These are phyloP conservation scores for Sabatieria punctata DNA, from an alignment of 2,888 invertebrate genomes.

Conservation along the genomic window DNA sequence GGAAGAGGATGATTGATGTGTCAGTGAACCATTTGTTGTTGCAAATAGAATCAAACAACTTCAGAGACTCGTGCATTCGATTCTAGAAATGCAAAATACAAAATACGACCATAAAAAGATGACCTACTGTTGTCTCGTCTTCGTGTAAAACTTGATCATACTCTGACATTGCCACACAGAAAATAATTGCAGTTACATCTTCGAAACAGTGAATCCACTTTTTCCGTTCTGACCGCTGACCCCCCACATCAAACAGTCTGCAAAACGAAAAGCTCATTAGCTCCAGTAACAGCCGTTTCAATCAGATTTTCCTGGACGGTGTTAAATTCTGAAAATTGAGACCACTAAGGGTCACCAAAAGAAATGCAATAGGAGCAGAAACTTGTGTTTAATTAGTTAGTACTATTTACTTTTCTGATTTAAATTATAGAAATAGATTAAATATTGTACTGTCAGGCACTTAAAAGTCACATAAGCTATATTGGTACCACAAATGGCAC, in stretches of 20 bases:
- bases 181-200: constrained; percentile 98
- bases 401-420: too few relatives aligned
- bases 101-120: constrained; percentile 6
- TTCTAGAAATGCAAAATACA: constrained; percentile 96
- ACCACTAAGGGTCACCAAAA: constrained; percentile 5
- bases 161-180: constrained; percentile 99
- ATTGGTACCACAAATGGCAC: too few relatives aligned
- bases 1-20: constrained; percentile 97
- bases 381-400: too few relatives aligned
- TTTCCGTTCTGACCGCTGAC: constrained; percentile 80
- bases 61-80: constrained; percentile 99
- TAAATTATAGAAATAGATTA: too few relatives aligned
- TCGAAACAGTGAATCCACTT: constrained; percentile 99
- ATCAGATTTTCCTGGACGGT: too few relatives aligned
- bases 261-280: constrained; percentile 19
- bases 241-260: constrained; percentile 98
- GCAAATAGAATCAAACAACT: constrained; percentile 98
- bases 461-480: too few relatives aligned
- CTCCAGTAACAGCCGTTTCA: neutral
- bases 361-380: neutral
- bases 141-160: constrained; percentile 99
- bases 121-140: constrained; percentile 93
- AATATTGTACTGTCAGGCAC: too few relatives aligned
- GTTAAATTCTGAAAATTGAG: too few relatives aligned
- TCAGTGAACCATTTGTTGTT: constrained; percentile 99